Evolutionary conservation across 1,140 invertebrate species (phyloP).

Genomic region (Trichogramma pretiosum): DNA sequence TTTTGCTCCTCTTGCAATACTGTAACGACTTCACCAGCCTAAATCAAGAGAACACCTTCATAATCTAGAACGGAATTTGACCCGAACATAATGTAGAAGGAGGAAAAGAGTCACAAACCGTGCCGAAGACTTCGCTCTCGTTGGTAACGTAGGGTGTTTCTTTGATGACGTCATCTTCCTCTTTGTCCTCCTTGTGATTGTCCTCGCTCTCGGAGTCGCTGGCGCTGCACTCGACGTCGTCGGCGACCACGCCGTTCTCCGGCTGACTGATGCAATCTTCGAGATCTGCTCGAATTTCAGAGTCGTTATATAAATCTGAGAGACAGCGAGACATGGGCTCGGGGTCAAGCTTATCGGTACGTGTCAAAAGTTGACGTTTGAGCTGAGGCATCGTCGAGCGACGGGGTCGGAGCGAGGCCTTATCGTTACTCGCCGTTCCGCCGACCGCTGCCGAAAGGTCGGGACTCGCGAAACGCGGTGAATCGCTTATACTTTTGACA

Average conservation of each 20-base stretch:
- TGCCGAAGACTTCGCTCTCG: slow-evolving; percentile 60
- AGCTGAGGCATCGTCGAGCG: neutral
- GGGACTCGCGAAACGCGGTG: too few relatives aligned
- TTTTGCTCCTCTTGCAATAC: slow-evolving; percentile 92
- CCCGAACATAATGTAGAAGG: neutral
- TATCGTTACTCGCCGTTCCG: too few relatives aligned
- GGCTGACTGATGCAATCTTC: slow-evolving; percentile 42
- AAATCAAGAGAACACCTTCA: neutral
- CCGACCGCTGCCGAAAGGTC: too few relatives aligned
- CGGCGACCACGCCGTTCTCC: slow-evolving; percentile 40
- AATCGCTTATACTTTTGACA: too few relatives aligned
- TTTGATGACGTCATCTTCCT: slow-evolving; percentile 31
- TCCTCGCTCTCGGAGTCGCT: slow-evolving; percentile 49
- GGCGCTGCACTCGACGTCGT: slow-evolving; percentile 45
- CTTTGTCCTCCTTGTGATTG: slow-evolving; percentile 40
- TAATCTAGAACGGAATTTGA: neutral
- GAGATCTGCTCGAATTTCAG: slow-evolving; percentile 39
- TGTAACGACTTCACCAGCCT: slow-evolving; percentile 82
- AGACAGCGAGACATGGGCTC: too few relatives aligned
- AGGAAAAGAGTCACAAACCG: slow-evolving; percentile 31
- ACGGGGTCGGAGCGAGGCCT: neutral
- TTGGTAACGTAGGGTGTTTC: slow-evolving; percentile 58
- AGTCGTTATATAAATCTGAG: too few relatives aligned
- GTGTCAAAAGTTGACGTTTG: too few relatives aligned
- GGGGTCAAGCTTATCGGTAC: too few relatives aligned